Base-by-base conservation (phyloP, 1,140 invertebrate species). In the Papilio polyxenes region DNA sequence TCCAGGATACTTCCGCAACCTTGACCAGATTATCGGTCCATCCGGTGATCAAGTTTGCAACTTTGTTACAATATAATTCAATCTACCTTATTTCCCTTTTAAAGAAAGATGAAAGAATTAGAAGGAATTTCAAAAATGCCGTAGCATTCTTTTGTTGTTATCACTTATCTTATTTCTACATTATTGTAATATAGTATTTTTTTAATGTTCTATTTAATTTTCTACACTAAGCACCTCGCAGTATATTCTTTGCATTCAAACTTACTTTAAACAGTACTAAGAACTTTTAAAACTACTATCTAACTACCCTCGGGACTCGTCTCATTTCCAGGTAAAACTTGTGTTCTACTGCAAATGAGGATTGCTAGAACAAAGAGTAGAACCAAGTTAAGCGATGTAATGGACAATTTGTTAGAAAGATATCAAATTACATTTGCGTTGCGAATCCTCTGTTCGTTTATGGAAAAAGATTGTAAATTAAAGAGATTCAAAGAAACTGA, bases 221-320 rank as follows among this genome's bases (percentile, higher is more conserved):
- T 13, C 11, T 31, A 69, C 8, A 56, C 53, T 56, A 56, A 56
- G 53, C 53, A 62, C n/a, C 62, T 69, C 31, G 23, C 13, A 15
- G 65, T 72, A 5, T 17, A 17, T 56, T 72, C 31, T 72, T 72
- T 72, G 31, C 10, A 62, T 20, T 37, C 65, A 72, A 72, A 72
- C 65, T 37, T 72, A 72, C 13, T 72, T 40, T 40, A 17, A 40
- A 72, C 65, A 37, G 31, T 17, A 72, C 65, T 72, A 72, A 72
- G 65, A 72, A 72, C 65, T 72, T 72, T 72, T 72, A 8, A 69
- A 72, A 72, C 20, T 65, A 65, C 62, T n/a, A 7, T 10, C 62
- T 72, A 72, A 72, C 37, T 15, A 72, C 31, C 31, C 13, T 15
- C 13, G 65, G 37, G 65, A 7, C 1, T 15, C 9, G 31, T 72